Evolutionary conservation across 2,113 vertebrate genomes (phyloP), one percentile per base, ranked within the genome.

Genomic region (Strix aluco): DNA sequence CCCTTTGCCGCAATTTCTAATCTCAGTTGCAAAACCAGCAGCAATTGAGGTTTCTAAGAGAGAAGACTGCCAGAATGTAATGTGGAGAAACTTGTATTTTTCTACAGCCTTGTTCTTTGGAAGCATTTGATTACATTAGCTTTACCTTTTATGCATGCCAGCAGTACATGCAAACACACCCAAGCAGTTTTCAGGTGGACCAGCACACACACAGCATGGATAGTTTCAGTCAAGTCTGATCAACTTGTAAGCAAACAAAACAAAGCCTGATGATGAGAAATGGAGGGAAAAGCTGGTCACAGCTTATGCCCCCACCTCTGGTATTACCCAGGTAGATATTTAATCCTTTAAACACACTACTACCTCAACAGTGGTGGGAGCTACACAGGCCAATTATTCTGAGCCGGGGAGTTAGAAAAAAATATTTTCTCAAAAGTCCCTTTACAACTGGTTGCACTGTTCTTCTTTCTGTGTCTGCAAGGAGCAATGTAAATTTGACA

Each of bases 121-220:
- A 58, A 66, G 12, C 10, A 40, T 40, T 81, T 36, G 30, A 18
- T 46, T 57, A 16, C 8, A 9, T 7, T 3, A 40, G 19, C 36
- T 81, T 51, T 67, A 3, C 15, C 2, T 80, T 16, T 26, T 26
- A 16, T 1, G 0, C 0, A 0, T 47, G 44, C 71, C 6, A 2
- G 54, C 70, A 17, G 86, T 22, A n/a, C 2, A 0, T 10, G 32
- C 44, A 25, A 72, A 38, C 36, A 2, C 38, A 57, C 15, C 46
- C 9, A 1, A 62, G 44, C 8, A 0, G 18, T 57, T 69, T 42
- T 46, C 36, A 6, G 40, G 5, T 44, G 71, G 66, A 69, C 66
- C 79, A 90, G 40, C 30, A 17, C 26, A 20, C 46, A 44, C 44
- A 5, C 22, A 7, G 79, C 54, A 7, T 16, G 81, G 78, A 18